Base-by-base conservation (phyloP, 2,113 vertebrate species). In the Microtus ochrogaster region DNA sequence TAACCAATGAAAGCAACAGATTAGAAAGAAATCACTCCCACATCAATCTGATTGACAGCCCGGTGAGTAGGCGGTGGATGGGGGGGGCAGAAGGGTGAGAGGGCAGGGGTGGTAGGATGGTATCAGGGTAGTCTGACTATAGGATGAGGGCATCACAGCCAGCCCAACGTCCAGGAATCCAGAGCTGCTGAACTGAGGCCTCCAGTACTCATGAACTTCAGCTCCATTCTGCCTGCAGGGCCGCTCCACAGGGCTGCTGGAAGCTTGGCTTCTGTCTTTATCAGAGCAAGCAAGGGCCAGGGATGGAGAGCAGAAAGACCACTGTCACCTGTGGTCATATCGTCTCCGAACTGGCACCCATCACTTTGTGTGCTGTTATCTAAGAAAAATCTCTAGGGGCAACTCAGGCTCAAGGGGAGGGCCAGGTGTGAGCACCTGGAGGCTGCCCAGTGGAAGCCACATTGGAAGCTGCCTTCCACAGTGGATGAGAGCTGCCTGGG, bases 201-300 rank as follows among this genome's bases (percentile, higher is more conserved):
- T 66, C 22, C 9, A 41, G 9, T 44, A 58, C 61, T 61, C 58
- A 0, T 0, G 1, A 6, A 49, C 39, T 47, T 55, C 72, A 11
- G 17, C n/a, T 0, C 17, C 0, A 1, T 68, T 2, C 58, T 21
- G 28, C 52, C 3, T 17, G 5, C 0, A 2, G 1, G 17, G 33
- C 10, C 14, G 41, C 72, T 65, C 33, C 16, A 7, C 0, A 0
- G 49, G 28, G 26, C 65, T 9, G 12, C 12, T 0, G 13, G 8
- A 2, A 2, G 4, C 9, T 22, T 0, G 14, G 41, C 1, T 1
- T 41, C 41, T 26, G 86, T n/a, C 21, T n/a, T 41, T 55, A 16
- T 21, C 7, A 0, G 81, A 11, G n/a, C 0, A 0, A 61, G 58
- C 14, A 9, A 39, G 39, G 26, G 41, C 41, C 70, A 55, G 26